phyloP scores from a whole-genome alignment of 1,140 invertebrate genomes.

The Drosophila tani region DNA sequence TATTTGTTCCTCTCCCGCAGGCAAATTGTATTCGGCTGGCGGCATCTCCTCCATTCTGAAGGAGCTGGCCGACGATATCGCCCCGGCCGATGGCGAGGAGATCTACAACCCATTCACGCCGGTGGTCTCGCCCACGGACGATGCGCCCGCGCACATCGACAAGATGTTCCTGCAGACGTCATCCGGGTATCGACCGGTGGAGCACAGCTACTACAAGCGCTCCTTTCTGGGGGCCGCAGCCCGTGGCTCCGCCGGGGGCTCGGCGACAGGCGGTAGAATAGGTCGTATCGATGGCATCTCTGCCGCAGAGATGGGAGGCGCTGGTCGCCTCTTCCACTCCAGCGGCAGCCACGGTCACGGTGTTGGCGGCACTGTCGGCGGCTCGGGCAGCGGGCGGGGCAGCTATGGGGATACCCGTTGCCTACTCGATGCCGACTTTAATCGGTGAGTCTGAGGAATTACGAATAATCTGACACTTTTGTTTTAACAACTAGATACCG shows the following conservation, averaged over 20 bases:
- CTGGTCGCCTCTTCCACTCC: conserved; percentile 65
- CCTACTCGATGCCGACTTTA: conserved; percentile 74
- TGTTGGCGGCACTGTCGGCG: conserved; percentile 27
- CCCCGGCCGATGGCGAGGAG: conserved; percentile 80
- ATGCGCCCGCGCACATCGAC: conserved; percentile 83
- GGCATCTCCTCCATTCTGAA: conserved; percentile 82
- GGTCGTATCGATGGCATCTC: conserved; percentile 61
- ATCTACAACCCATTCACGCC: conserved; percentile 85
- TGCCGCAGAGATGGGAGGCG: conserved; percentile 67
- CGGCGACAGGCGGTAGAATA: conserved; percentile 29
- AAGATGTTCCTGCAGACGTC: conserved; percentile 85
- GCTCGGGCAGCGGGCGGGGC: conserved; percentile 55
- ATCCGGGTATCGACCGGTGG: conserved; percentile 84
- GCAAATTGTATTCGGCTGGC: conserved; percentile 82
- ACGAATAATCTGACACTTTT: not conserved
- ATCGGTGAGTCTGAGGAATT: conserved; percentile 63
- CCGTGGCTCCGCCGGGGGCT: conserved; percentile 33
- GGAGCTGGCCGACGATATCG: conserved; percentile 84
- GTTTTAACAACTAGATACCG: not conserved
- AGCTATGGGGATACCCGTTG: conserved; percentile 78
- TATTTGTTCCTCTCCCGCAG: conserved; percentile 34
- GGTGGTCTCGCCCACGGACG: conserved; percentile 84
- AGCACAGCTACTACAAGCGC: conserved; percentile 84
- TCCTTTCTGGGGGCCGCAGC: conserved; percentile 71
- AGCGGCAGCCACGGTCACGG: conserved; percentile 15